phyloP scores from a whole-genome alignment of 2,113 vertebrate genomes.

The Centropus unirufus region DNA sequence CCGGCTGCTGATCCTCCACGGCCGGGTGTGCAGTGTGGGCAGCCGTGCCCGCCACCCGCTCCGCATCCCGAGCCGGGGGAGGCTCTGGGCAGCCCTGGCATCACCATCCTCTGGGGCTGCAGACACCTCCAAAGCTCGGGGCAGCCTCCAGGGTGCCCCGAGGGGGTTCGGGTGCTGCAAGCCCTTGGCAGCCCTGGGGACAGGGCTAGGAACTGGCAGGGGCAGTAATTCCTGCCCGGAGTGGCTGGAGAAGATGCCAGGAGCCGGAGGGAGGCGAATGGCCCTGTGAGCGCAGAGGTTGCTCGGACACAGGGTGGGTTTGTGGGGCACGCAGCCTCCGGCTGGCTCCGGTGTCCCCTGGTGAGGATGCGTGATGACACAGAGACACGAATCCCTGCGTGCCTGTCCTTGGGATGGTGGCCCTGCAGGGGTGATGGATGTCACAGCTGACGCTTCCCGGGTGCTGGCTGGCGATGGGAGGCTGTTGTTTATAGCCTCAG shows the following conservation, averaged over 20 bases:
- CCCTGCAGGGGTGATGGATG: no score
- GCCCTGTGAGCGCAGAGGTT: not conserved
- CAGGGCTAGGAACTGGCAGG: not conserved
- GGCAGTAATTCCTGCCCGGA: no score
- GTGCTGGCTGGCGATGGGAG: no score
- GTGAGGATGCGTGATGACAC: not conserved
- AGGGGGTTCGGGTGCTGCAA: not conserved
- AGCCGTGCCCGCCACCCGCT: no score
- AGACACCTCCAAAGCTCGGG: no score
- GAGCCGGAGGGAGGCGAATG: no score
- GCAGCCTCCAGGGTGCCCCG: not conserved
- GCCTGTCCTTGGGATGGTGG: not conserved
- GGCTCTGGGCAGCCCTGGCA: no score
- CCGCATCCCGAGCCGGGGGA: accelerated
- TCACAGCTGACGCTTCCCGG: no score
- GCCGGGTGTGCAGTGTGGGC: not conserved
- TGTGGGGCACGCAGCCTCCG: not conserved
- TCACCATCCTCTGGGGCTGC: accelerated
- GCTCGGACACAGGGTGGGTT: not conserved
- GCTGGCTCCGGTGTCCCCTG: not conserved
- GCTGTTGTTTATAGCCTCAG: no score
- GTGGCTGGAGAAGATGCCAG: not conserved
- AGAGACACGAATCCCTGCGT: not conserved
- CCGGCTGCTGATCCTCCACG: not conserved
- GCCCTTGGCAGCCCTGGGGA: no score